Conservation (phyloP, 2,888 invertebrate species). For the Philereme vetulata region DNA sequence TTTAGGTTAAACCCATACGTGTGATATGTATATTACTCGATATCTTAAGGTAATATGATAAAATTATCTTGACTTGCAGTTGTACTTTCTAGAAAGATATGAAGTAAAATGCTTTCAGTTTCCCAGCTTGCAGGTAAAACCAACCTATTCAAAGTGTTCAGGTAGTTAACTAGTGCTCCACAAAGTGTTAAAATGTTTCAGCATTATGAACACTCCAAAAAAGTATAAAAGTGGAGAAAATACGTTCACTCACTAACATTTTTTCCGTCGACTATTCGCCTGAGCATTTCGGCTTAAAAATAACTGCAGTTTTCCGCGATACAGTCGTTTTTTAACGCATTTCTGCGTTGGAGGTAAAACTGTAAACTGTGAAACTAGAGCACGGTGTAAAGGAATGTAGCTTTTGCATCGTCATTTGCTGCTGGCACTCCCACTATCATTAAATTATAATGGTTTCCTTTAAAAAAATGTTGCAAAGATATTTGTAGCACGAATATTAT, state of each 20-base stretch:
- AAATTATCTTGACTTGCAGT: background rate
- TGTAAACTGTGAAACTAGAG: background rate
- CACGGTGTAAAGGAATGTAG: conserved; percentile 8
- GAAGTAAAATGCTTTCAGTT: conserved; percentile 5
- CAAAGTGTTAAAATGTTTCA: conserved; percentile 43
- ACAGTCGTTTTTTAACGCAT: conserved; percentile 22
- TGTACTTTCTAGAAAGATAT: background rate
- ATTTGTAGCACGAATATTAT: no score
- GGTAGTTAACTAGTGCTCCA: conserved; percentile 44
- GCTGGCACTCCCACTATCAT: background rate
- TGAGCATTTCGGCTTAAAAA: conserved; percentile 23
- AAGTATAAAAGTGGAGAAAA: conserved; percentile 23
- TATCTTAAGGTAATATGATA: no score
- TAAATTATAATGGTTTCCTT: background rate
- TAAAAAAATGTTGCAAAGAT: background rate
- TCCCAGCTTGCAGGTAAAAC: conserved; percentile 32
- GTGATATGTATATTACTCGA: background rate
- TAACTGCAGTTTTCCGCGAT: conserved; percentile 19
- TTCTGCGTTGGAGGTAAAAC: conserved; percentile 20
- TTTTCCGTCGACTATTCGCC: conserved; percentile 21
- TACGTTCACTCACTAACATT: conserved; percentile 27
- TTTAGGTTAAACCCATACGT: conserved; percentile 5
- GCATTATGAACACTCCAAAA: conserved; percentile 41
- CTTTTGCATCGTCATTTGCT: conserved; percentile 4
- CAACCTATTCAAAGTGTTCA: conserved; percentile 42